Conservation (phyloP, 2,797 vertebrate genomes). For the Nyctalus aviator region DNA sequence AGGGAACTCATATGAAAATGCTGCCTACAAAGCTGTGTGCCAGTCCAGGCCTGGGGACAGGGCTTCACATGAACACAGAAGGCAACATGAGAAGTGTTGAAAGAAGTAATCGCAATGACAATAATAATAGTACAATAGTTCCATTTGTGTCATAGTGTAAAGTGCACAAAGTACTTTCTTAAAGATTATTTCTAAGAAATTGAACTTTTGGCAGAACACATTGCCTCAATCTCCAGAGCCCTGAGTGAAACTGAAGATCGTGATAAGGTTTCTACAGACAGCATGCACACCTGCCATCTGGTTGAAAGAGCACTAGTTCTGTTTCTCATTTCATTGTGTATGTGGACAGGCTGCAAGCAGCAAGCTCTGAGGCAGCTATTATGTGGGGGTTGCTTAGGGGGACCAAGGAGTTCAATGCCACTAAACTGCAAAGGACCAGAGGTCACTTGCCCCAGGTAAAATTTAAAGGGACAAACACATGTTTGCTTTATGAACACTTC, state of each 20-base stretch:
- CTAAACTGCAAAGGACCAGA: conserved; percentile 59
- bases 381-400: background rate
- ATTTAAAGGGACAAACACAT: background rate
- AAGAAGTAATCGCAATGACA: background rate
- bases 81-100: no score
- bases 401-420: background rate
- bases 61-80: fast-evolving
- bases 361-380: conserved; percentile 49
- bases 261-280: conserved; percentile 3
- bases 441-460: conserved; percentile 21
- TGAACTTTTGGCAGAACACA: background rate
- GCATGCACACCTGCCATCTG: conserved; percentile 13
- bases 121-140: background rate
- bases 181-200: background rate
- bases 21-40: background rate
- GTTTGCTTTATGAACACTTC: background rate
- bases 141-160: background rate
- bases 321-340: conserved; percentile 42
- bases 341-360: conserved; percentile 46
- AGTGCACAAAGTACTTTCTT: background rate
- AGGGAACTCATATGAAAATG: background rate
- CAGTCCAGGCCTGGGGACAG: background rate
- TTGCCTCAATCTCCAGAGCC: background rate
- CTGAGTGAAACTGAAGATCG: background rate
- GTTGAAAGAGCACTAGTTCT: conserved; percentile 12